A percentile compares a stretch with the other conserved stretches of the same genome.
Evolutionary conservation across 2,888 invertebrate species (phyloP).

Genomic region (Tetrapedia diversipes): DNA sequence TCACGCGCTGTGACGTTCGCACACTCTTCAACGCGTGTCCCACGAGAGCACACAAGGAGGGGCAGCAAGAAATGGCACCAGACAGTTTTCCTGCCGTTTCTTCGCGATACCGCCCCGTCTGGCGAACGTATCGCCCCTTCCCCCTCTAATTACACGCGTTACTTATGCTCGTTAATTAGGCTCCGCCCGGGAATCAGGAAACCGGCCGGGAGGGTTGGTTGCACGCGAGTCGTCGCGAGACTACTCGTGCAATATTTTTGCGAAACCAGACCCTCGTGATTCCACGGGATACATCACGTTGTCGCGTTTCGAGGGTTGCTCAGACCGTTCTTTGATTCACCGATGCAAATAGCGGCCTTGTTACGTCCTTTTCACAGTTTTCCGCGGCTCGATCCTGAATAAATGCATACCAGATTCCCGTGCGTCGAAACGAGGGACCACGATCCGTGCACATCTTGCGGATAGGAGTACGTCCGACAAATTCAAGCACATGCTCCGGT

Average conservation of each 20-base stretch:
- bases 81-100: conserved; percentile 67
- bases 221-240: conserved; percentile 51
- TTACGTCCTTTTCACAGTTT: conserved; percentile 16
- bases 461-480: conserved; percentile 8
- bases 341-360: conserved; percentile 14
- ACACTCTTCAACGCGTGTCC: conserved; percentile 70
- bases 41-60: conserved; percentile 66
- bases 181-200: conserved; percentile 61
- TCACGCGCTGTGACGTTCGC: conserved; percentile 78
- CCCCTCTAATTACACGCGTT: conserved; percentile 74
- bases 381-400: conserved; percentile 16
- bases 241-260: conserved; percentile 26
- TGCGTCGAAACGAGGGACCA: too few species aligned
- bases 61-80: conserved; percentile 63
- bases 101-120: conserved; percentile 62
- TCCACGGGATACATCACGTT: conserved; percentile 5
- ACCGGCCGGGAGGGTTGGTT: conserved; percentile 45
- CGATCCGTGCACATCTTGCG: too few species aligned
- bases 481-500: conserved; percentile 2
- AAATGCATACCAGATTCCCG: conserved; percentile 44
- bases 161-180: conserved; percentile 71
- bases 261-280: conserved; percentile 38
- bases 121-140: conserved; percentile 60
- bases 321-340: not conserved
- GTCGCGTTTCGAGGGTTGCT: not conserved